Conservation (phyloP, 1,140 invertebrate genomes). For the Helicoverpa zea region DNA sequence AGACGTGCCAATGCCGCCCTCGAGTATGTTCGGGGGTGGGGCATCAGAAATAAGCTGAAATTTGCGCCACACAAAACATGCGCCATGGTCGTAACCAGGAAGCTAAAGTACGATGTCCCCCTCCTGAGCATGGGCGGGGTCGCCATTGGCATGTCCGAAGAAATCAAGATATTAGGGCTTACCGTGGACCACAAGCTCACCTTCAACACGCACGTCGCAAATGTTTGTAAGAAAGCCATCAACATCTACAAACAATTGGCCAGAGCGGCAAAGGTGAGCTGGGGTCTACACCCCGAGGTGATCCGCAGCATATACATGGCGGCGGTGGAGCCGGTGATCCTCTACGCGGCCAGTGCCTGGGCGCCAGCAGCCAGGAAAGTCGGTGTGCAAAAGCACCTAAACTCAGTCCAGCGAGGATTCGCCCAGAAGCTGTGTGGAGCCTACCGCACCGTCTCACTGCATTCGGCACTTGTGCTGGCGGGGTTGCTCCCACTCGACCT, state of each 20-base stretch:
- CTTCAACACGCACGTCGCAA: constrained; percentile 11
- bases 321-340: neutral
- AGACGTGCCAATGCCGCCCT: constrained; percentile 26
- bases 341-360: constrained; percentile 21
- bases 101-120: constrained; percentile 7
- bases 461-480: too few relatives aligned
- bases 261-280: constrained; percentile 1
- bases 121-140: neutral
- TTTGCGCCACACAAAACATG: neutral
- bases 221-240: constrained; percentile 13
- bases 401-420: neutral
- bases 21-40: constrained; percentile 26
- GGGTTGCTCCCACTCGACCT: too few relatives aligned
- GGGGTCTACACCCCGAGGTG: neutral
- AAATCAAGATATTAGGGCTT: constrained; percentile 16
- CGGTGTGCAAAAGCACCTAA: neutral
- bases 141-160: constrained; percentile 2
- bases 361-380: neutral
- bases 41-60: constrained; percentile 23
- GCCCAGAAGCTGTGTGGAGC: neutral
- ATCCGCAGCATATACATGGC: constrained; percentile 4
- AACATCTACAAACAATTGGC: constrained; percentile 7
- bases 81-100: constrained; percentile 30
- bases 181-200: neutral
- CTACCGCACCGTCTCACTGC: neutral